phyloP scores from a whole-genome alignment of 2,113 vertebrate species.

The Amphiprion percula region DNA sequence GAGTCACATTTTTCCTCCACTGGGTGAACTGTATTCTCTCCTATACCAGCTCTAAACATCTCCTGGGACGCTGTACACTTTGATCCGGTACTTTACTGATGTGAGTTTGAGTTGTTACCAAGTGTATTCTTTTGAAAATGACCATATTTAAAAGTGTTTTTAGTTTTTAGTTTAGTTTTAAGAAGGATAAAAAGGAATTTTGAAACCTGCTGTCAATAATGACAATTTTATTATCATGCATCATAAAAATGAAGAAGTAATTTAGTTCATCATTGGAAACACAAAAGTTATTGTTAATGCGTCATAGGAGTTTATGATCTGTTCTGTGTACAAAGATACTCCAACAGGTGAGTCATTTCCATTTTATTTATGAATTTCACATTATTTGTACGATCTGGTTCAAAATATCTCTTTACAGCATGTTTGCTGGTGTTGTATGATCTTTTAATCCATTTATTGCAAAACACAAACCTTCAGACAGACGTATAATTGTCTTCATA shows the following conservation, averaged over 20 bases:
- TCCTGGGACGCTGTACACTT: background rate
- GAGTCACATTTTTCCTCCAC: background rate
- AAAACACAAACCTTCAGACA: background rate
- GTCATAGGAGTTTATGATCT: background rate
- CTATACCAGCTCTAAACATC: background rate
- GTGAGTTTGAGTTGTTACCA: background rate
- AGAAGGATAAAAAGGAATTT: background rate
- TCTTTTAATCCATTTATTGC: background rate
- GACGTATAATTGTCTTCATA: too few relatives aligned
- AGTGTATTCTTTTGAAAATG: background rate
- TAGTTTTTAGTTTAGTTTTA: background rate
- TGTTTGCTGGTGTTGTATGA: background rate
- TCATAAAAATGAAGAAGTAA: background rate
- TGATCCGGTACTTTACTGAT: background rate
- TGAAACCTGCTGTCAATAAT: too few relatives aligned
- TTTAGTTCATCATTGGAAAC: background rate
- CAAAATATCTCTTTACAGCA: background rate
- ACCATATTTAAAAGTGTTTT: background rate
- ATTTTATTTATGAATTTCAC: background rate
- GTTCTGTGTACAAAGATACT: background rate
- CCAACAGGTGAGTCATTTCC: background rate
- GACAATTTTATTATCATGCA: too few relatives aligned
- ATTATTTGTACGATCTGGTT: background rate
- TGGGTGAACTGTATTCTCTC: slow-evolving; percentile 4
- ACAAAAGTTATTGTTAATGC: background rate